Evolutionary conservation across 1,140 invertebrate genomes (phyloP), one percentile per base, ranked within the genome.

Genomic region (Mamestra configurata): DNA sequence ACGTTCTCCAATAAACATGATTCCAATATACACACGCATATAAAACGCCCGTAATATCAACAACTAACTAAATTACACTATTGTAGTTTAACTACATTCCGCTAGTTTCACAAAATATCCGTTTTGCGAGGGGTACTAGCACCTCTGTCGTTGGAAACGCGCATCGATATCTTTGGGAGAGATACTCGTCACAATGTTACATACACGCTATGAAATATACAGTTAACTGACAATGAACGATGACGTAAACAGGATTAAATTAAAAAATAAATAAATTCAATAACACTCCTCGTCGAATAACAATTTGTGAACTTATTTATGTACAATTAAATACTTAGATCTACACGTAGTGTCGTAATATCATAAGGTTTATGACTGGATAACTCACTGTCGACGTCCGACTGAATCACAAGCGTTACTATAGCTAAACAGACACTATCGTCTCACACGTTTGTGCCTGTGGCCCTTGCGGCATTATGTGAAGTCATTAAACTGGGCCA

Each of bases 401-500:
- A 86, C 70, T 82, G 72, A 64, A 83, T 86, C 84, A 86, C 84
- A 84, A 84, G 83, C 79, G 72, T 59, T 35, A 71, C 46, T 55
- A 72, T 11, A 53, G 51, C 68, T 53, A 59, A 57, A 66, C 49
- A 76, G 75, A 83, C 80, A 87, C 73, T 84, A 70, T 53, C 81
- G 57, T 55, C 66, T 61, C 79, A 72, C 35, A 31, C 85, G 84
- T 27, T 84, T 82, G 43, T 70, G 80, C 51, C 61, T 80, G 55
- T 51, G 64, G 27, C 78, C 43, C 59, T 43, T 70, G 75, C 82
- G 77, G 75, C 80, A 86, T 86, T 94, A 92, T 89, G 90, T 90
- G 80, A 92, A 92, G 66, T 93, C 92, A 78, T 92, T 94, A 85
- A 94, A 94, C 79, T 94, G 92, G 1, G 92, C 92, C 27, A 94